Conservation (phyloP, 2,113 vertebrate genomes). For the Oncorhynchus tshawytscha region DNA sequence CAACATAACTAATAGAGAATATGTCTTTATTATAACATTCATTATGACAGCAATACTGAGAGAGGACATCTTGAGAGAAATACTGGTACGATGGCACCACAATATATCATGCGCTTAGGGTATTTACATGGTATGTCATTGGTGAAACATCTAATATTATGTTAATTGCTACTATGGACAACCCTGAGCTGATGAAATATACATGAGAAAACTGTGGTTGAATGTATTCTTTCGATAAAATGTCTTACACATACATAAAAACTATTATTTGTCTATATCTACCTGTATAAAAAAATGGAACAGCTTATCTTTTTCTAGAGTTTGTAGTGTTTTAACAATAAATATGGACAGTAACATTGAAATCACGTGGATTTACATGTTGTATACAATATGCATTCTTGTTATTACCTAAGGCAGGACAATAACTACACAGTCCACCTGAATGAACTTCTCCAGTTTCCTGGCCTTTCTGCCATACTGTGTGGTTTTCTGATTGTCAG, state of each 20-base stretch:
- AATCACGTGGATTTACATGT: neutral
- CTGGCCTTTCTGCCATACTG: too few species aligned
- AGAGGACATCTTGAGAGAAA: constrained; percentile 19
- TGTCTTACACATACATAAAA: constrained; percentile 38
- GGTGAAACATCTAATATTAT: constrained; percentile 4
- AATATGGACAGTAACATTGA: neutral
- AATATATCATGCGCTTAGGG: constrained; percentile 17
- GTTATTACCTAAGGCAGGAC: neutral
- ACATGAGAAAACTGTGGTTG: neutral
- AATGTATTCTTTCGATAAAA: neutral
- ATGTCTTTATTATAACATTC: constrained; percentile 53
- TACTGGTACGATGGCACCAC: constrained; percentile 2
- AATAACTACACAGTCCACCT: neutral
- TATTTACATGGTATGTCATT: constrained; percentile 49
- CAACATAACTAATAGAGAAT: constrained; percentile 10
- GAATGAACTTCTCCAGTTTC: neutral
- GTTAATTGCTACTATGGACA: constrained; percentile 34
- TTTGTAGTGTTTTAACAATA: constrained; percentile 10
- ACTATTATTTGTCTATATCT: constrained; percentile 45
- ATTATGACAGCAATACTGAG: constrained; percentile 52
- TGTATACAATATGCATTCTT: neutral
- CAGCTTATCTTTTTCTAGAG: neutral
- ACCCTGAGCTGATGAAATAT: constrained; percentile 17
- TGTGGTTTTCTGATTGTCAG: neutral
- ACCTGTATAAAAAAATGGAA: constrained; percentile 48